A percentile compares a stretch with the other conserved stretches of the same genome.
These are phyloP conservation scores for Drosophila anceps DNA, from an alignment of 2,888 invertebrate species.

Conservation along the genomic window DNA sequence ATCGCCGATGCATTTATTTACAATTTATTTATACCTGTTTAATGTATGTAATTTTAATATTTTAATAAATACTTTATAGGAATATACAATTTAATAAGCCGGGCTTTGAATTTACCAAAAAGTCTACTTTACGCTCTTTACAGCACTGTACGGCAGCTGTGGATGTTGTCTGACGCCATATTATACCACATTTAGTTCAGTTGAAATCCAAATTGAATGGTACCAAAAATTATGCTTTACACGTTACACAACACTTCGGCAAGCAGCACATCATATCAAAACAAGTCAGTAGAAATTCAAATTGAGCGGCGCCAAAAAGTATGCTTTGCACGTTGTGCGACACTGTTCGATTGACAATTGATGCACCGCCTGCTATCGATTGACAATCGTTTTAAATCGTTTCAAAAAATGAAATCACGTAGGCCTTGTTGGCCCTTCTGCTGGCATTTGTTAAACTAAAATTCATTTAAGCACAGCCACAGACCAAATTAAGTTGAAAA, in stretches of 20 bases:
- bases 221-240: background rate
- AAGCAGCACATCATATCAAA: background rate
- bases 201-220: background rate
- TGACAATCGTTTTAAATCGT: background rate
- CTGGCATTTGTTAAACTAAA: background rate
- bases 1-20: background rate
- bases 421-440: background rate
- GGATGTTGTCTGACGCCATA: background rate
- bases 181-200: background rate
- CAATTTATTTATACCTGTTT: background rate
- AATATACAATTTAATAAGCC: too few species aligned
- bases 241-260: background rate
- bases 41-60: background rate
- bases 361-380: background rate
- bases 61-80: background rate
- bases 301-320: background rate
- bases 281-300: background rate
- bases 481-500: conserved; percentile 7
- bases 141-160: background rate
- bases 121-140: background rate
- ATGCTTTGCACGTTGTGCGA: background rate
- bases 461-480: conserved; percentile 5
- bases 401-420: background rate
- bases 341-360: background rate
- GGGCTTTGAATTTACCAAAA: background rate